Percentiles rank a stretch among this genome's conserved stretches.
Evolutionary conservation across 2,888 invertebrate genomes (phyloP).

Genomic region (Luffia ferchaultella): DNA sequence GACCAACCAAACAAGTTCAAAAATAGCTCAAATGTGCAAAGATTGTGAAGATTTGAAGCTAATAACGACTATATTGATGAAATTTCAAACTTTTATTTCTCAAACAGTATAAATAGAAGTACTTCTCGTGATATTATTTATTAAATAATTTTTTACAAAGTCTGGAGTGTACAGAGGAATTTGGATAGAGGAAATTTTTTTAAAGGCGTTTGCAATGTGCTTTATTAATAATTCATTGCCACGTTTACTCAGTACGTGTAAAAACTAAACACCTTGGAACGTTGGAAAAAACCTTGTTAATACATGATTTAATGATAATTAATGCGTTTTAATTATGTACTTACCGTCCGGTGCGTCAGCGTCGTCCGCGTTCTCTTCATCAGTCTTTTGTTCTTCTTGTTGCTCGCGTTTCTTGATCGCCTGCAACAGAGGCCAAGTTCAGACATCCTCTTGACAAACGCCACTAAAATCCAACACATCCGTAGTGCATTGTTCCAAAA

Average conservation of each 20-base stretch:
- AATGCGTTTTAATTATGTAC: slow-evolving; percentile 17
- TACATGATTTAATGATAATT: background rate
- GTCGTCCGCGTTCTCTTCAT: slow-evolving; percentile 43
- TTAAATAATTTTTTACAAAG: too few species aligned
- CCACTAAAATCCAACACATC: background rate
- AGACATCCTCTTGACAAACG: background rate
- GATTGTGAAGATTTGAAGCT: too few species aligned
- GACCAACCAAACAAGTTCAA: too few species aligned
- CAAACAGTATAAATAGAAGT: too few species aligned
- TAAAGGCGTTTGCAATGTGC: too few species aligned
- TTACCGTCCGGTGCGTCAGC: slow-evolving; percentile 46
- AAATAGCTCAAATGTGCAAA: too few species aligned
- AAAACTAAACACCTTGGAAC: background rate
- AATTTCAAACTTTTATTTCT: too few species aligned
- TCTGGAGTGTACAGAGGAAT: too few species aligned
- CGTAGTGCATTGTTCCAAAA: background rate
- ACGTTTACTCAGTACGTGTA: background rate
- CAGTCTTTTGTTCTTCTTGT: slow-evolving; percentile 46
- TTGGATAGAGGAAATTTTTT: too few species aligned
- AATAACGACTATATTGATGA: too few species aligned
- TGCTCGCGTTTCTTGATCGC: slow-evolving; percentile 57
- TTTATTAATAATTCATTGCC: too few species aligned
- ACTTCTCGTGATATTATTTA: too few species aligned
- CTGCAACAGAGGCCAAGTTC: slow-evolving; percentile 27
- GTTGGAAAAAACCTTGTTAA: background rate